Base-by-base conservation (phyloP, 2,113 vertebrate species). In the Rhizomys pruinosus region DNA sequence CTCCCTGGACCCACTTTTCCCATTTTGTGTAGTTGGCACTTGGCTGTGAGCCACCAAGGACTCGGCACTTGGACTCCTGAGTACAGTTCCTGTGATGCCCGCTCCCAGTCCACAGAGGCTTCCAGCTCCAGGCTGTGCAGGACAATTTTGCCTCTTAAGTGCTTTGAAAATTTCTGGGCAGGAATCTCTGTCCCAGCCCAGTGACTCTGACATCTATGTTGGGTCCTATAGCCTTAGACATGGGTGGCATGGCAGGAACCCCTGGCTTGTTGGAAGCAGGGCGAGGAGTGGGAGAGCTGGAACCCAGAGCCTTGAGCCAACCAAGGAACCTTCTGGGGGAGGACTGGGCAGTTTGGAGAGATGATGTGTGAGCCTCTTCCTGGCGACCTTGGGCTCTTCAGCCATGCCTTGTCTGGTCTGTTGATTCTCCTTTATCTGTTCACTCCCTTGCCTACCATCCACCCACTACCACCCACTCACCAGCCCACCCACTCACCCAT, bases 181-280 rank as follows among this genome's bases (percentile, higher is more conserved):
- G 92, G 12, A 84, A 78, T 95, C 89, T 92, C 81, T 79, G 47
- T 42, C 94, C 90, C 94, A 95, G 91, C 92, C 61, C 29, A 2
- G 92, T 95, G 97, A 89, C 87, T 52, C 93, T 96, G 97, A 94
- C 94, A 76, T 93, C 92, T 87, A 42, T 64, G 92, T 37, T 15
- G 84, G 88, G 86, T 85, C 93, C 86, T 2, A 3, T 89, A 87
- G 91, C 91, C 94, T 96, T 92, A 96, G 93, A 96, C 86, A 95
- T 87, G 84, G 84, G 94, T 64, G 89, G 77, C 88, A 94, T 69
- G 42, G 37, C 55, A 87, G 96, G 92, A 88, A 90, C 87, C 63
- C 87, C 94, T 25, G 20, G 19, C 25, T n/a, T 37, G 15, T 11
- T 15, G 68, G 39, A 10, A 61, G 57, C 23, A 6, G 39, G 64